Conservation (phyloP, 2,113 vertebrate species). For the Mus musculus region GRCm39 chr15:87378501-87379000, state of each 20-base stretch:
- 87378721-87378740: accelerated
- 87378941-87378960: background rate
- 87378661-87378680: background rate
- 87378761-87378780: background rate
- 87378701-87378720: accelerated
- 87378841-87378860: background rate
- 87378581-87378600: background rate
- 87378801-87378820: background rate
- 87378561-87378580: accelerated
- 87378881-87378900: background rate
- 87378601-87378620: too few relatives aligned
- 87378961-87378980: background rate
- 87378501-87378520: background rate
- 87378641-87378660: background rate
- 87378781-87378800: background rate
- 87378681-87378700: background rate
- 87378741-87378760: background rate
- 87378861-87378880: background rate
- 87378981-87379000: too few relatives aligned
- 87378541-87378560: too few relatives aligned
- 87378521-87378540: background rate
- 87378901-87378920: background rate
- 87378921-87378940: background rate
- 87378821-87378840: background rate
- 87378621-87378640: background rate